Base-by-base conservation (phyloP, 2,888 invertebrate species). In the Keiferia lycopersicella region DNA sequence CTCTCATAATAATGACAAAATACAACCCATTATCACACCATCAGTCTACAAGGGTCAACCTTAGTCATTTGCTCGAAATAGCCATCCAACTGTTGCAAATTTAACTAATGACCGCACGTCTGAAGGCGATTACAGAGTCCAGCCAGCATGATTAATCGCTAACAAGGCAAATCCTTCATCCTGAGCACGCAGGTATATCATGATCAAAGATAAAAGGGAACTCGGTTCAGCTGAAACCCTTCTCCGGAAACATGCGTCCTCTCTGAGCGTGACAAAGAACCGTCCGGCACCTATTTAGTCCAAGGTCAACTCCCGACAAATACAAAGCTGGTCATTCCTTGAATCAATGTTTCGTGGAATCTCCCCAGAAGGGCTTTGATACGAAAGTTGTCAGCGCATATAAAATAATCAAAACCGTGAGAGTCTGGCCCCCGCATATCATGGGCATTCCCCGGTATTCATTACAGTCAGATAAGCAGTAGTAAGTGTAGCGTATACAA, bases 61-160 rank as follows among this genome's bases (percentile, higher is more conserved):
- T 79, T 76, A 76, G 78, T 77, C 80, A 78, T 80, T 79, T 78
- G 80, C 82, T 80, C 70, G 71, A 83, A 84, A 83, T 81, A 80
- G 76, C 80, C 74, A 68, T 75, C 78, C 83, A 86, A 86, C 83
- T 84, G 86, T 83, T 84, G 82, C 81, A 79, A 81, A 81, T 83
- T 80, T 82, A 81, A 87, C 84, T 84, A 84, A 87, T 84, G 84
- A 81, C 77, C 74, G 75, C 77, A 71, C 76, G 81, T 80, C 80
- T 78, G 68, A 73, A 68, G 78, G 75, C 80, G 78, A 78, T 81
- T 77, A 78, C 79, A 74, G 74, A 79, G 75, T 77, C 75, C 78
- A 77, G 75, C 77, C 78, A 70, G 73, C 78, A 80, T 81, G 83
- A 86, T 85, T 80, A 82, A 84, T 84, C 72, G 73, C 77, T 76